Percentiles rank a stretch among this genome's conserved stretches.
Evolutionary conservation across 2,888 invertebrate species (phyloP).

Genomic region (Hoplodrina ambigua): DNA sequence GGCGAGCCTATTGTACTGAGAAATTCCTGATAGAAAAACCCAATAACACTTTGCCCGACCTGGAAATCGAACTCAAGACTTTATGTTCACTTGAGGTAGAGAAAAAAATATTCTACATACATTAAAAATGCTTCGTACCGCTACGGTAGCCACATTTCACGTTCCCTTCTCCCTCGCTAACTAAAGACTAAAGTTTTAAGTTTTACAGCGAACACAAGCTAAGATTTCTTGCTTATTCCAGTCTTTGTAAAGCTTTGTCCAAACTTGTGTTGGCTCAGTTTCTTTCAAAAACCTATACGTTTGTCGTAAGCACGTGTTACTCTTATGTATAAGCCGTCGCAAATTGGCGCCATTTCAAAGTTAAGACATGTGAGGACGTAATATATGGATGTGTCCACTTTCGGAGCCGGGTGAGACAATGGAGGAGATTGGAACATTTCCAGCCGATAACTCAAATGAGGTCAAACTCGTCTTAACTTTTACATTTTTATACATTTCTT

Average conservation of each 20-base stretch:
- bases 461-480: conserved; percentile 78
- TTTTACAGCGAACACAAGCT: conserved; percentile 27
- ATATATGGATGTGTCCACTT: conserved; percentile 73
- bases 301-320: conserved; percentile 48
- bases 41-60: too few species aligned
- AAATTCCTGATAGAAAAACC: too few species aligned
- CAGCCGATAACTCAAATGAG: conserved; percentile 83
- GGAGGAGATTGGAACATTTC: conserved; percentile 82
- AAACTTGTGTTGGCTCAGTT: conserved; percentile 49
- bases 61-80: too few species aligned
- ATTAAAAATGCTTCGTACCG: conserved; percentile 30
- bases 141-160: background rate
- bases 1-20: too few species aligned
- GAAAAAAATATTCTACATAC: too few species aligned
- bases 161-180: conserved; percentile 43
- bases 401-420: conserved; percentile 76
- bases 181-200: conserved; percentile 48
- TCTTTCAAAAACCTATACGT: conserved; percentile 44
- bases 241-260: conserved; percentile 42
- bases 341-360: conserved; percentile 70
- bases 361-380: conserved; percentile 64
- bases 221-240: conserved; percentile 46
- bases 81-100: too few species aligned
- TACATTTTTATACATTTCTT: conserved; percentile 63
- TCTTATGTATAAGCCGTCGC: conserved; percentile 45